Evolutionary conservation across 2,113 vertebrate genomes (phyloP).

Genomic region (Tragelaphus strepsiceros): DNA sequence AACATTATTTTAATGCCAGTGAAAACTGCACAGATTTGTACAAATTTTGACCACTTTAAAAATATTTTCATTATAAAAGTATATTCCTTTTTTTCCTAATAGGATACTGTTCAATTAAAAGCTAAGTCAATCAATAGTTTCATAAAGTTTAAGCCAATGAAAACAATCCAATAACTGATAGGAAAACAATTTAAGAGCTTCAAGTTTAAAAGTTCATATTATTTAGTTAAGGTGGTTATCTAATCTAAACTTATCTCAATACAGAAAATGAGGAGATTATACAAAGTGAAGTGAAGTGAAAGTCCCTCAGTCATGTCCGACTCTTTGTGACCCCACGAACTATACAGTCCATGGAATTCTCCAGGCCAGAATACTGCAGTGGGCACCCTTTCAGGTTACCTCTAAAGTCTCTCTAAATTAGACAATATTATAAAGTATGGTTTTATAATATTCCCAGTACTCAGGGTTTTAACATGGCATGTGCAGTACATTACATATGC

Average conservation of each 20-base stretch:
- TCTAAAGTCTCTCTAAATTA: neutral
- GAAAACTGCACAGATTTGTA: neutral
- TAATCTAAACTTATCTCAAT: neutral
- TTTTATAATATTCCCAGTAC: neutral
- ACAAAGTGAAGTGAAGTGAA: neutral
- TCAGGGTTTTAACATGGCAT: neutral
- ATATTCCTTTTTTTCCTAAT: neutral
- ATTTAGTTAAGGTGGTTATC: neutral
- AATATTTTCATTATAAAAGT: neutral
- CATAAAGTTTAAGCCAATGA: neutral
- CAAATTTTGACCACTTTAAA: neutral
- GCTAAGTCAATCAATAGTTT: neutral
- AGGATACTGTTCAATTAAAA: neutral
- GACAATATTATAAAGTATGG: neutral
- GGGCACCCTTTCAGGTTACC: neutral
- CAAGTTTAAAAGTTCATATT: neutral
- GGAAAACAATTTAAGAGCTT: neutral
- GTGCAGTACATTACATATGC: neutral
- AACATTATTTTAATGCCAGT: neutral
- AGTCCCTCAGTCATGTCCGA: fast-evolving
- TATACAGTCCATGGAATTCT: neutral
- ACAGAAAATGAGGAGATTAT: neutral
- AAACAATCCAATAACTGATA: neutral
- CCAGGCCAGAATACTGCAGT: neutral
- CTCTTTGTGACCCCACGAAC: neutral